phyloP scores from a whole-genome alignment of 2,113 vertebrate species.

The Cyprinus carpio region DNA sequence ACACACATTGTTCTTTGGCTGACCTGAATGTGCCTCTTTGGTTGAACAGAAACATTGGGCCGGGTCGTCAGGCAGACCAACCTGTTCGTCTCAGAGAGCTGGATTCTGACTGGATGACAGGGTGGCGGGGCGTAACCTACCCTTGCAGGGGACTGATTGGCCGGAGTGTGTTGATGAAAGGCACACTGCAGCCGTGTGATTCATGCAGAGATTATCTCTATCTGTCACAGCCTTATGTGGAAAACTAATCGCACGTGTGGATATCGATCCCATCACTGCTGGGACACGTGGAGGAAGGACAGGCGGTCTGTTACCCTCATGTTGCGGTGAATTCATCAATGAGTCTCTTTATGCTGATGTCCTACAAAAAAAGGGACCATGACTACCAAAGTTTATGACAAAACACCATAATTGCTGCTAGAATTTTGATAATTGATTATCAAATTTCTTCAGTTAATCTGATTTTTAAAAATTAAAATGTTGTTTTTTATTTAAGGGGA shows the following conservation, averaged over 20 bases:
- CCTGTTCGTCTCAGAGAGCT: slow-evolving; percentile 14
- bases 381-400: too few relatives aligned
- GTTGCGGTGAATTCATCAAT: not conserved
- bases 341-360: not conserved
- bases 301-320: not conserved
- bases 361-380: not conserved
- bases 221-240: slow-evolving; percentile 20
- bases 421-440: too few relatives aligned
- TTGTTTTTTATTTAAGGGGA: too few relatives aligned
- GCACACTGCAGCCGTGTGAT: slow-evolving; percentile 16
- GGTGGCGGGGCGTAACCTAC: not conserved
- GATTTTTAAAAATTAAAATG: too few relatives aligned
- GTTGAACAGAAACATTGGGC: not conserved
- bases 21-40: not conserved
- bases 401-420: not conserved
- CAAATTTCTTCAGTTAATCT: too few relatives aligned
- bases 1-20: not conserved
- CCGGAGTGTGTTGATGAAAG: slow-evolving; percentile 7
- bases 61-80: slow-evolving; percentile 27
- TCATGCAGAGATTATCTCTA: slow-evolving; percentile 41
- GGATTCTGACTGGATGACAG: slow-evolving; percentile 21
- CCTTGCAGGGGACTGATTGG: slow-evolving; percentile 25
- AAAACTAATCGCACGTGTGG: slow-evolving; percentile 5
- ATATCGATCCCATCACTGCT: not conserved
- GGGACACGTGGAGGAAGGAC: not conserved